These are phyloP conservation scores for Globodera ellingtonae DNA, from an alignment of 1,140 invertebrate species.

Conservation along the genomic window DNA sequence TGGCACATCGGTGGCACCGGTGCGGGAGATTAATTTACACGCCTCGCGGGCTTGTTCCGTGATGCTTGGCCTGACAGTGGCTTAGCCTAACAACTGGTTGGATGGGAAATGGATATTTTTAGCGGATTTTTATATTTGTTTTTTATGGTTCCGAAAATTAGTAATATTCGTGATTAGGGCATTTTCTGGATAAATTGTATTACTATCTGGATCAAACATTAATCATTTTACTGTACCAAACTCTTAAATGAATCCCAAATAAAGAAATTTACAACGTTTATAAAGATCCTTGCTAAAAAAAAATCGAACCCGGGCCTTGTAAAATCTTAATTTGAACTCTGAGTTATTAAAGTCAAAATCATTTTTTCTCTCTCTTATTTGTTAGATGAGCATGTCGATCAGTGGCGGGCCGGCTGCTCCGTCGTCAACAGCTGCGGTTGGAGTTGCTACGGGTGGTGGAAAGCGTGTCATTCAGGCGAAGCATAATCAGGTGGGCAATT, in stretches of 20 bases:
- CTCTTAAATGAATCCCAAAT: no score
- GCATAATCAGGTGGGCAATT: constrained; percentile 1
- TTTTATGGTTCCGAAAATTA: no score
- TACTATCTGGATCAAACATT: no score
- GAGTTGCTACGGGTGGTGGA: background rate
- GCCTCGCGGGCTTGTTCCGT: background rate
- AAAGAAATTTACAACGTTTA: no score
- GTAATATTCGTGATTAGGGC: no score
- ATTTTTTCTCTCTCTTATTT: constrained; percentile 4
- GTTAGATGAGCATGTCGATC: constrained; percentile 2
- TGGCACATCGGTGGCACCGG: no score
- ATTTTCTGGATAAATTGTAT: no score
- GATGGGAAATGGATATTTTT: no score
- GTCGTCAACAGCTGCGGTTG: background rate
- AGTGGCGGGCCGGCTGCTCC: background rate
- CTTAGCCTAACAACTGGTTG: background rate
- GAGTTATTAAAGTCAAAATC: background rate
- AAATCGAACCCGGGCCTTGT: background rate
- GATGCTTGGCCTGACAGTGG: background rate
- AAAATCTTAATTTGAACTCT: background rate
- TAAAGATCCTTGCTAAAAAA: no score
- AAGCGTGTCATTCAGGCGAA: constrained; percentile 1
- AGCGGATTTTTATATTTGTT: no score
- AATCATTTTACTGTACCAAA: no score
- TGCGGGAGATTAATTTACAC: constrained; percentile 2